phyloP scores from a whole-genome alignment of 2,113 vertebrate species.

The Eudyptes chrysolophus region DNA sequence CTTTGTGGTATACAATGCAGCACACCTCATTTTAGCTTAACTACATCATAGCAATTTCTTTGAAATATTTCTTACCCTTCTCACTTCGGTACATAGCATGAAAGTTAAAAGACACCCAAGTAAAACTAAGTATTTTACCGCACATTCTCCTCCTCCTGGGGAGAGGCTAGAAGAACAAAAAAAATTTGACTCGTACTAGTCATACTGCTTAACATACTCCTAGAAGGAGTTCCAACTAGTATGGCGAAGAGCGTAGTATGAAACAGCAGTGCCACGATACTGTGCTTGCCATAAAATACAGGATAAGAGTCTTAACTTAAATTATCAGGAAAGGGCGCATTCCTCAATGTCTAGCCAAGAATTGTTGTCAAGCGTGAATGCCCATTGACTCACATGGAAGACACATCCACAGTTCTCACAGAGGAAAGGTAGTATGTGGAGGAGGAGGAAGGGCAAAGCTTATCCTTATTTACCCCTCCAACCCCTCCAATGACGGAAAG shows the following conservation, averaged over 20 bases:
- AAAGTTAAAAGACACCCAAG: background rate
- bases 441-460: background rate
- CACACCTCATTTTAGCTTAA: background rate
- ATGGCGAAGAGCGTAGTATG: background rate
- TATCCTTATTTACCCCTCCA: background rate
- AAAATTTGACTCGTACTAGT: background rate
- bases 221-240: background rate
- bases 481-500: background rate
- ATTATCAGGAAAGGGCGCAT: background rate
- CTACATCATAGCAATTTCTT: background rate
- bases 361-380: background rate
- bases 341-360: background rate
- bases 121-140: background rate
- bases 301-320: background rate
- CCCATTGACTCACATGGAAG: background rate
- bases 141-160: background rate
- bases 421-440: background rate
- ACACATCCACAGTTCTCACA: background rate
- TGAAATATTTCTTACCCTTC: background rate
- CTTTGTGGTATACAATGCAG: background rate
- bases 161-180: background rate
- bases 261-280: background rate
- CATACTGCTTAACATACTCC: background rate
- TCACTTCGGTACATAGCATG: background rate
- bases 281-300: background rate